These are phyloP conservation scores for Hydroisotoma schaefferi DNA, from an alignment of 2,888 invertebrate genomes.

Conservation along the genomic window DNA sequence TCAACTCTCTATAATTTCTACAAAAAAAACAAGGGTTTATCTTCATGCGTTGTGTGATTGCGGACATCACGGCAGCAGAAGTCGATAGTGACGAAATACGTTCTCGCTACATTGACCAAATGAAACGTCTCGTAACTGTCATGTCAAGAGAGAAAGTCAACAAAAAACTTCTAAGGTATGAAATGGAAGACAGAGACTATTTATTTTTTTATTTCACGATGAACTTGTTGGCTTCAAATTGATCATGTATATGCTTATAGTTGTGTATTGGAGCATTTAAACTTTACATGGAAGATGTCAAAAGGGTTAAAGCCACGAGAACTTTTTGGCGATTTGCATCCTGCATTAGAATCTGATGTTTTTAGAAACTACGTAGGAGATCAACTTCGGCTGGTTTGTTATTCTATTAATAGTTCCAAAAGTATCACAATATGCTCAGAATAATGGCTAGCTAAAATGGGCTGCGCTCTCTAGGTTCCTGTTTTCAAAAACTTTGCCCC, in stretches of 20 bases:
- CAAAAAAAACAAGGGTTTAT: conserved; percentile 34
- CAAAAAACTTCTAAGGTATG: conserved; percentile 1
- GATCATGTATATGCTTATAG: conserved; percentile 4
- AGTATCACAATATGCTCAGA: no score
- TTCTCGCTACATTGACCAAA: conserved; percentile 1
- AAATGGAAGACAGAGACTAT: background rate
- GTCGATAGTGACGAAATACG: conserved; percentile 21
- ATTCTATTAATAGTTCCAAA: background rate
- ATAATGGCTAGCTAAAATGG: no score
- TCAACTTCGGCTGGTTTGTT: background rate
- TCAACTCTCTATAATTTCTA: background rate
- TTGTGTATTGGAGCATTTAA: conserved; percentile 15
- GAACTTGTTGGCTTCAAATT: background rate
- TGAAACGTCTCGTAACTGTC: conserved; percentile 4
- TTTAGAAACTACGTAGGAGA: conserved; percentile 28
- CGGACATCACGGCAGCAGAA: conserved; percentile 23
- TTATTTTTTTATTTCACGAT: background rate
- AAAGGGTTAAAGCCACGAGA: conserved; percentile 22
- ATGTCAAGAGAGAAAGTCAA: conserved; percentile 6
- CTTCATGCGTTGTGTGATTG: conserved; percentile 37
- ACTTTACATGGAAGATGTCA: conserved; percentile 12
- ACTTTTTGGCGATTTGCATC: conserved; percentile 23
- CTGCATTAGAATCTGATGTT: conserved; percentile 21
- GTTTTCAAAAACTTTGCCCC: conserved; percentile 10
- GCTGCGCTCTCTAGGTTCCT: conserved; percentile 10